Evolutionary conservation across 2,888 invertebrate species (phyloP).

Genomic region (Pseudanteris insignis): DNA sequence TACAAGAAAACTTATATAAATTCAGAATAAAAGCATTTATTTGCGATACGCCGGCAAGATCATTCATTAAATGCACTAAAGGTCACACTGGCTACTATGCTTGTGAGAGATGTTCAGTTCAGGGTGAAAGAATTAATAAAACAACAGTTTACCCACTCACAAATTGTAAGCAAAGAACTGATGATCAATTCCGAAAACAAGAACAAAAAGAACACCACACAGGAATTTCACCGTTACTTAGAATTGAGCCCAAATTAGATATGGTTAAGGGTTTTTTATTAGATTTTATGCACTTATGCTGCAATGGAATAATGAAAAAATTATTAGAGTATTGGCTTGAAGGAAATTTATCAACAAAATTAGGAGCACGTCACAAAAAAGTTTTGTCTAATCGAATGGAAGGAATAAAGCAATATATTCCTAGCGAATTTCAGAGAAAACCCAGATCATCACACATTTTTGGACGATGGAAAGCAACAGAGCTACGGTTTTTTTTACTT

Average conservation of each 20-base stretch:
- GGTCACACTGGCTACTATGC: conserved; percentile 38
- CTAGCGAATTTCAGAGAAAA: conserved; percentile 1
- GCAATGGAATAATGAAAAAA: conserved; percentile 15
- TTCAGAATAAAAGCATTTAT: conserved; percentile 8
- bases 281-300: conserved; percentile 20
- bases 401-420: not conserved
- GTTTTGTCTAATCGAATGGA: not conserved
- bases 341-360: not conserved
- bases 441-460: not conserved
- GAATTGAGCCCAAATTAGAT: conserved; percentile 2
- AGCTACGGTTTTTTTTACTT: not conserved
- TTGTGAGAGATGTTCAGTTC: conserved; percentile 36
- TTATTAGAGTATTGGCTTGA: conserved; percentile 10
- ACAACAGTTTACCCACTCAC: conserved; percentile 10
- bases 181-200: conserved; percentile 9
- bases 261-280: conserved; percentile 4
- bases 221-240: conserved; percentile 5
- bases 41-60: conserved; percentile 37
- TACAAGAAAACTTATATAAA: conserved; percentile 5
- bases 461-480: not conserved
- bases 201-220: conserved; percentile 5
- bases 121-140: conserved; percentile 14
- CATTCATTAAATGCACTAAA: conserved; percentile 37
- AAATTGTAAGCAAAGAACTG: not conserved
- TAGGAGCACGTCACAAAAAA: not conserved